Evolutionary conservation across 2,888 invertebrate genomes (phyloP).

Genomic region (Ditylenchus weischeri): DNA sequence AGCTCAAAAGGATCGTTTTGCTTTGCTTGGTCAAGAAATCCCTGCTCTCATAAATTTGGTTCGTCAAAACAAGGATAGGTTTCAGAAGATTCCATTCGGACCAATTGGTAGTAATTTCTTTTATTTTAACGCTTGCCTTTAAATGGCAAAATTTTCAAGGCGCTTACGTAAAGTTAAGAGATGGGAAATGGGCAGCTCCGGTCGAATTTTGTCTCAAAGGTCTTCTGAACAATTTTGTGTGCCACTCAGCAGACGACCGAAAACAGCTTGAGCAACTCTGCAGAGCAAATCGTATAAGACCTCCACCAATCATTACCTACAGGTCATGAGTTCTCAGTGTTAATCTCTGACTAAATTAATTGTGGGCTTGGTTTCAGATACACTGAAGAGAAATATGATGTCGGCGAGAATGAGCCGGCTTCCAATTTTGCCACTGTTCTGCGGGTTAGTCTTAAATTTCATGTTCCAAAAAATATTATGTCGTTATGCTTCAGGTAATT

Average conservation of each 20-base stretch:
- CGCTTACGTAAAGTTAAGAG: slow-evolving; percentile 38
- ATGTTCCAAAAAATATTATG: too few species aligned
- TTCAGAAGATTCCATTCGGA: slow-evolving; percentile 43
- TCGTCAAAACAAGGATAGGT: slow-evolving; percentile 23
- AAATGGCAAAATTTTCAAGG: slow-evolving; percentile 28
- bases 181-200: slow-evolving; percentile 41
- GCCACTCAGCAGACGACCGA: slow-evolving; percentile 25
- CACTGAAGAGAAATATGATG: slow-evolving; percentile 25
- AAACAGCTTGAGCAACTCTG: slow-evolving; percentile 27
- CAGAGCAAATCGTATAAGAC: slow-evolving; percentile 9
- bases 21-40: slow-evolving; percentile 40
- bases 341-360: too few species aligned
- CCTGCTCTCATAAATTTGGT: slow-evolving; percentile 35
- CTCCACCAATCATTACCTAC: slow-evolving; percentile 12
- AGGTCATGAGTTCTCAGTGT: too few species aligned
- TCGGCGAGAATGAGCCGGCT: slow-evolving; percentile 25
- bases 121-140: background rate
- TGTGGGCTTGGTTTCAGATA: slow-evolving; percentile 13
- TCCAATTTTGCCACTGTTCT: slow-evolving; percentile 20
- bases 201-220: slow-evolving; percentile 38
- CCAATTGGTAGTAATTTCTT: slow-evolving; percentile 40
- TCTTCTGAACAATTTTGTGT: slow-evolving; percentile 24
- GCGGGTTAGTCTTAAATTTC: too few species aligned
- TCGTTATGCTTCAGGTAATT: slow-evolving; percentile 6
- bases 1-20: slow-evolving; percentile 23